These are phyloP conservation scores for Callospermophilus lateralis DNA, from an alignment of 2,113 vertebrate species.

Conservation along the genomic window DNA sequence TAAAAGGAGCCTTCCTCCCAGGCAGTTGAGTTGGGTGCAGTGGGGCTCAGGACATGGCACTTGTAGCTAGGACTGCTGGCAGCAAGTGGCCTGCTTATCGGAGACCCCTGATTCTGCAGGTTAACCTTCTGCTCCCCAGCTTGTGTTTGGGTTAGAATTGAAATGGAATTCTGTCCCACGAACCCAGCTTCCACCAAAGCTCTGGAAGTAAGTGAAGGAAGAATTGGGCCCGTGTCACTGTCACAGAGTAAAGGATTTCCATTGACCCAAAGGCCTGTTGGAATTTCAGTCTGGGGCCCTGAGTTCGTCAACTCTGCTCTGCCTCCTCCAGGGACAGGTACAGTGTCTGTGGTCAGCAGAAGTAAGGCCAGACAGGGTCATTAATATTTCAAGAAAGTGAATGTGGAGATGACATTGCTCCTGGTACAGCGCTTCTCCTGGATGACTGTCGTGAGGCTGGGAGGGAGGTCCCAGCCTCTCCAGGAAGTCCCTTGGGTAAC, in stretches of 20 bases:
- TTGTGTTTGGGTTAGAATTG: constrained; percentile 65
- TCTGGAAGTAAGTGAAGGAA: neutral
- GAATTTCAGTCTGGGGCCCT: constrained; percentile 81
- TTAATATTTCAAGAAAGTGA: constrained; percentile 86
- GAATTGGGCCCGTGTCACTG: constrained; percentile 60
- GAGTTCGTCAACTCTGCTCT: constrained; percentile 48
- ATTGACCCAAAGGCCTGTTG: constrained; percentile 72
- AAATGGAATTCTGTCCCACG: neutral
- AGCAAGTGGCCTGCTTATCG: neutral
- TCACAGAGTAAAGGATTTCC: constrained; percentile 82
- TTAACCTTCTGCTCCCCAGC: neutral
- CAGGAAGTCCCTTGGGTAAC: neutral
- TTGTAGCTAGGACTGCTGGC: neutral
- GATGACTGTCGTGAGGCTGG: neutral
- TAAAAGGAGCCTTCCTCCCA: neutral
- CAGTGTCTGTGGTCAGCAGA: constrained; percentile 82
- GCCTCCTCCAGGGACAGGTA: constrained; percentile 61
- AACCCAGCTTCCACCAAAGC: neutral
- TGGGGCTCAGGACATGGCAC: rapidly evolving
- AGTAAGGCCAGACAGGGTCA: constrained; percentile 78
- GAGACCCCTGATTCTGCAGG: neutral
- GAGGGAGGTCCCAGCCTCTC: neutral
- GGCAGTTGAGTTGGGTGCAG: neutral
- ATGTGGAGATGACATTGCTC: constrained; percentile 77
- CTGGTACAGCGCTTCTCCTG: constrained; percentile 58